Evolutionary conservation across 2,888 invertebrate genomes (phyloP).

Genomic region (Epinotia ramella): DNA sequence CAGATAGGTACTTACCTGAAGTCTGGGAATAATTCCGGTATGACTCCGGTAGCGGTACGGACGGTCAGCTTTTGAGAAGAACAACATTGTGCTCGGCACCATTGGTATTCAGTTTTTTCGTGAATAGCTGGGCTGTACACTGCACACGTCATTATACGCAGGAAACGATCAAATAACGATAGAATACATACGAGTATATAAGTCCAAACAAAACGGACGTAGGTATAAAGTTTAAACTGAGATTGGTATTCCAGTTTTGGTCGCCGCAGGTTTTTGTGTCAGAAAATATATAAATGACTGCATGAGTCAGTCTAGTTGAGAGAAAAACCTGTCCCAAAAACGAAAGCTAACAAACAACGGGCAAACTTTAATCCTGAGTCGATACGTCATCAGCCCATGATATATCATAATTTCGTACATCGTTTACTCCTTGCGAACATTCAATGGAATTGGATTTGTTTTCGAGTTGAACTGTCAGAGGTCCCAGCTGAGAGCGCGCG

Average conservation of each 20-base stretch:
- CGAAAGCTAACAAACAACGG: background rate
- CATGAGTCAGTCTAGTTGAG: background rate
- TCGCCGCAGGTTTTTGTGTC: background rate
- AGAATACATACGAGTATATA: too few relatives aligned
- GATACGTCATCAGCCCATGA: background rate
- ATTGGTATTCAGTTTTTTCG: background rate
- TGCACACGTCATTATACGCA: too few relatives aligned
- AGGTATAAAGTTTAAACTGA: too few relatives aligned
- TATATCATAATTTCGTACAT: background rate
- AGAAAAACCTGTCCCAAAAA: background rate
- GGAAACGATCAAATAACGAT: too few relatives aligned
- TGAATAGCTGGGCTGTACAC: too few relatives aligned
- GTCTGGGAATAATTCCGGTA: background rate
- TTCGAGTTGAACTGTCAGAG: slow-evolving; percentile 60
- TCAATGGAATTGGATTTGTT: slow-evolving; percentile 33
- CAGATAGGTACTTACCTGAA: background rate
- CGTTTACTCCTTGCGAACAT: background rate
- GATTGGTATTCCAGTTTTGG: background rate
- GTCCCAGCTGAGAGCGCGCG: slow-evolving; percentile 73
- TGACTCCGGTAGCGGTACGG: too few relatives aligned
- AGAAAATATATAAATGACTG: background rate
- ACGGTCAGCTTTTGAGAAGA: background rate
- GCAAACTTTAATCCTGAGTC: background rate
- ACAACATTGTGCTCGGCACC: background rate
- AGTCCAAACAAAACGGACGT: too few relatives aligned